These are phyloP conservation scores for Mycteria americana DNA, from an alignment of 2,797 vertebrate species.

Conservation along the genomic window DNA sequence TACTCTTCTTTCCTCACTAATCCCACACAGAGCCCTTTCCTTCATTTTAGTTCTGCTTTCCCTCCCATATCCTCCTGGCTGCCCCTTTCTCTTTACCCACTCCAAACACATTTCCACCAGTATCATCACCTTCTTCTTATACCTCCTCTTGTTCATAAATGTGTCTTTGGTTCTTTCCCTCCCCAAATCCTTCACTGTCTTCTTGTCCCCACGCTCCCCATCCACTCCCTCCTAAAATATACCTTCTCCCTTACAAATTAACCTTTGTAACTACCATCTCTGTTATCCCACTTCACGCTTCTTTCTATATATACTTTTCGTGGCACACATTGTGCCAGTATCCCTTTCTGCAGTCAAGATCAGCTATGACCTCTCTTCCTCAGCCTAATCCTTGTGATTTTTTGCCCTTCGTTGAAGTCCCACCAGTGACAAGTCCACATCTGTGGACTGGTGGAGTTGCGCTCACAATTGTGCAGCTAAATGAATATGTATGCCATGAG, in stretches of 20 bases:
- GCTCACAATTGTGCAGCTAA: neutral
- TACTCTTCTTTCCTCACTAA: neutral
- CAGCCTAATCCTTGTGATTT: neutral
- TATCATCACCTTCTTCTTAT: neutral
- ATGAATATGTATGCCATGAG: fast-evolving
- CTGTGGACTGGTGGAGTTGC: neutral
- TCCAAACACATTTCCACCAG: neutral
- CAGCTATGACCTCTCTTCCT: neutral
- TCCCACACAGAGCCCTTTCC: neutral
- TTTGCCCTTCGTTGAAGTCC: neutral
- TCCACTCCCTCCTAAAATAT: neutral
- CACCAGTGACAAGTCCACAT: neutral
- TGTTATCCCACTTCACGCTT: neutral
- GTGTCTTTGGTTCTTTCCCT: neutral
- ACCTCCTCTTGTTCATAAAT: neutral
- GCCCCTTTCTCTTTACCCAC: neutral
- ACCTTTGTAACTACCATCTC: neutral
- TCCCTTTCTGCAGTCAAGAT: neutral
- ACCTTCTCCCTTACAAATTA: neutral
- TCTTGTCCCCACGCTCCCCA: neutral
- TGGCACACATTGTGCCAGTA: neutral
- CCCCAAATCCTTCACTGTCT: neutral
- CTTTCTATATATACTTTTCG: neutral
- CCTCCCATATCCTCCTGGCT: neutral
- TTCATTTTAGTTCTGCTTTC: neutral